A percentile compares a stretch with the other conserved stretches of the same genome.
Conservation (phyloP, 2,113 vertebrate species). For the Carassius carassius region DNA sequence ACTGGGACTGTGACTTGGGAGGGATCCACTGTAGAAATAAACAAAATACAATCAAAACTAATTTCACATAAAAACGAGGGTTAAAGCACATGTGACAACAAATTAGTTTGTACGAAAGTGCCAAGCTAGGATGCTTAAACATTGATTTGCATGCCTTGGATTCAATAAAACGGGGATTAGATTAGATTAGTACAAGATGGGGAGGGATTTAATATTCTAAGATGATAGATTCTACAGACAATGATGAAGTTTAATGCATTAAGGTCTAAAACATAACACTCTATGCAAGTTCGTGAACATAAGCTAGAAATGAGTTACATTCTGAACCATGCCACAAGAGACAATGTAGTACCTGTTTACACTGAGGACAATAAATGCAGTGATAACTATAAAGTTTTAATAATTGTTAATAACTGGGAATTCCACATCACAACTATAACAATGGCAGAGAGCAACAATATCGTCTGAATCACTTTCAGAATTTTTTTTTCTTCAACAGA, state of each 20-base stretch:
- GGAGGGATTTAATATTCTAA: neutral
- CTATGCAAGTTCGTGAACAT: neutral
- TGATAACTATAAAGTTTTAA: neutral
- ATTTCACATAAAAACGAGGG: constrained; percentile 68
- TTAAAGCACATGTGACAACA: constrained; percentile 55
- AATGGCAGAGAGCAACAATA: neutral
- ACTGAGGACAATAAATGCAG: neutral
- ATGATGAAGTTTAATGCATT: neutral
- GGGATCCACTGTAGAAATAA: constrained; percentile 76
- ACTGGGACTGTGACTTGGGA: constrained; percentile 73
- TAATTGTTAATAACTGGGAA: neutral
- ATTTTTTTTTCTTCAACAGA: neutral
- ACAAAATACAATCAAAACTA: constrained; percentile 27
- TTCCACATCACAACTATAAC: neutral
- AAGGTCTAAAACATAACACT: neutral
- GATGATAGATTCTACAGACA: neutral
- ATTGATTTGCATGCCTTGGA: constrained; percentile 12
- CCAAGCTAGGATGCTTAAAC: neutral
- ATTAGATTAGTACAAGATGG: neutral
- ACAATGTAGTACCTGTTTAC: neutral
- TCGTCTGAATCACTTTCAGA: neutral
- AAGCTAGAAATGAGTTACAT: neutral
- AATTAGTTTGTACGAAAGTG: neutral
- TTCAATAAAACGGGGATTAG: neutral
- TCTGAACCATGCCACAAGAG: neutral